A percentile compares a stretch with the other conserved stretches of the same genome.
Evolutionary conservation across 2,113 vertebrate species (phyloP).

Genomic region (Nibea coibor): DNA sequence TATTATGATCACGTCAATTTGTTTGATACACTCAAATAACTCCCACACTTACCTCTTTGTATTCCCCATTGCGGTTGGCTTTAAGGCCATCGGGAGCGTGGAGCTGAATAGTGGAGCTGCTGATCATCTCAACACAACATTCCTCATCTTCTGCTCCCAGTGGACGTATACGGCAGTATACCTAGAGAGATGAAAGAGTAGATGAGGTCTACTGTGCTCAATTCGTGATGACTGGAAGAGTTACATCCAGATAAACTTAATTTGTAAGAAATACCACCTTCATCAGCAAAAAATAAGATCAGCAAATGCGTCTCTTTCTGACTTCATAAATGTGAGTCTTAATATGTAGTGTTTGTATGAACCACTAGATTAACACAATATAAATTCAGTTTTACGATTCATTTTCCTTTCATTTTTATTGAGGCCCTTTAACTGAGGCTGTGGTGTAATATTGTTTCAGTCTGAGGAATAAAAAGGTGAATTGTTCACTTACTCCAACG

Average conservation of each 20-base stretch:
- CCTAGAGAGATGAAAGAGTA: slow-evolving; percentile 73
- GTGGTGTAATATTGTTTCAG: background rate
- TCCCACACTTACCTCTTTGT: slow-evolving; percentile 88
- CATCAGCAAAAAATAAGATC: too few relatives aligned
- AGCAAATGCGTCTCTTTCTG: background rate
- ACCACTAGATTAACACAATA: background rate
- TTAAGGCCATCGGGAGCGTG: slow-evolving; percentile 92
- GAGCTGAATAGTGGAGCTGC: slow-evolving; percentile 89
- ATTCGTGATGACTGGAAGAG: background rate
- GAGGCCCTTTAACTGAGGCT: background rate
- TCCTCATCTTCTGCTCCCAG: slow-evolving; percentile 86
- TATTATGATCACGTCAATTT: background rate
- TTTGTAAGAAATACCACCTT: background rate
- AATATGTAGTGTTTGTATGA: background rate
- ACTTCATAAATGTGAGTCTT: background rate
- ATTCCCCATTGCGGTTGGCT: slow-evolving; percentile 93
- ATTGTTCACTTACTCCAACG: slow-evolving; percentile 84
- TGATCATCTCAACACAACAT: slow-evolving; percentile 94
- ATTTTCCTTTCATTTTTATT: background rate
- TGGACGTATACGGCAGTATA: slow-evolving; percentile 94
- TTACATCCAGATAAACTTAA: background rate
- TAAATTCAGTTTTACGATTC: too few relatives aligned
- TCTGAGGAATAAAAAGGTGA: background rate
- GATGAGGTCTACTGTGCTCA: background rate
- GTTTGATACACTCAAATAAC: background rate